Conservation (phyloP, 2,888 invertebrate species). For the Eulithis prunata region DNA sequence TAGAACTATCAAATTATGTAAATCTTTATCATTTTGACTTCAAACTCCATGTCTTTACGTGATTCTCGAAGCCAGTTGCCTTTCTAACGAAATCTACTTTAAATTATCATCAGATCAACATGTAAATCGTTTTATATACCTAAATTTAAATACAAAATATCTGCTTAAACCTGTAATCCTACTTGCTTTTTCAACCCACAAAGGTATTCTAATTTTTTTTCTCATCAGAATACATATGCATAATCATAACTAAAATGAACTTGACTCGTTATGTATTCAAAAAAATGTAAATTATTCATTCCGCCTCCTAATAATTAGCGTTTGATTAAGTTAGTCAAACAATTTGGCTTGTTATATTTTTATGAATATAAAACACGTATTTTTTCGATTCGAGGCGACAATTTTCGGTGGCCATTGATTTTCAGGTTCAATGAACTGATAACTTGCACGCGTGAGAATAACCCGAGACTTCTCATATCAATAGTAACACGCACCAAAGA, state of each 20-base stretch:
- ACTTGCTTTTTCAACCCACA: constrained; percentile 29
- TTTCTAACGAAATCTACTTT: constrained; percentile 45
- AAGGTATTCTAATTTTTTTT: constrained; percentile 34
- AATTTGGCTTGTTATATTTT: constrained; percentile 32
- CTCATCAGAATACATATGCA: constrained; percentile 35
- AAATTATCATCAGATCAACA: constrained; percentile 50
- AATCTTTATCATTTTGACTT: constrained; percentile 41
- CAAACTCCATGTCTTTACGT: constrained; percentile 45
- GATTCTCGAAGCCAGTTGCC: constrained; percentile 39
- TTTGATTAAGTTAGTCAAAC: constrained; percentile 39
- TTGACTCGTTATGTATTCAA: constrained; percentile 40
- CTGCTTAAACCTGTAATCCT: constrained; percentile 48
- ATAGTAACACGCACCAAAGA: constrained; percentile 31
- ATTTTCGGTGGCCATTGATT: constrained; percentile 41
- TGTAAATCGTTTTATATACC: constrained; percentile 47
- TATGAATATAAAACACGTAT: constrained; percentile 26
- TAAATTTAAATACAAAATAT: constrained; percentile 49
- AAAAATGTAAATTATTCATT: constrained; percentile 42
- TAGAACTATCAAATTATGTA: constrained; percentile 40
- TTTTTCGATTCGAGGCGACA: constrained; percentile 34
- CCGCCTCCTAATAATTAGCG: constrained; percentile 32
- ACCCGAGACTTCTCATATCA: constrained; percentile 31
- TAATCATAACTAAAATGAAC: constrained; percentile 34
- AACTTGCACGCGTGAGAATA: constrained; percentile 42
- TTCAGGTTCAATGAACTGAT: constrained; percentile 50